Conservation (phyloP, 1,140 invertebrate genomes). For the Ctenoplectra terminalis region DNA sequence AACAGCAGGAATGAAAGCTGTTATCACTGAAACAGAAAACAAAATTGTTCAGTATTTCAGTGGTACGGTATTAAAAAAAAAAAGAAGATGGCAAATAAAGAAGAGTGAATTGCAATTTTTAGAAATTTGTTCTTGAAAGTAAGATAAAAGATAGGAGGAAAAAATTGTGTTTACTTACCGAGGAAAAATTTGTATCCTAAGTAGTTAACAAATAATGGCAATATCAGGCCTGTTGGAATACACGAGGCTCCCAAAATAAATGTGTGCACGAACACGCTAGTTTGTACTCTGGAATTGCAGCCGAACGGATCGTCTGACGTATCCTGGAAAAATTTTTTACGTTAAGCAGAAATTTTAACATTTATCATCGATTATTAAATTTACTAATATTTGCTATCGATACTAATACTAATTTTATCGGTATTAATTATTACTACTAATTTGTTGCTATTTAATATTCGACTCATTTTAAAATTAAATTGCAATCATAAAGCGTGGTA, state of each 20-base stretch:
- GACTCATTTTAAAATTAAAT: too few relatives aligned
- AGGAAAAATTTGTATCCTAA: slow-evolving; percentile 78
- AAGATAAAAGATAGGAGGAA: background rate
- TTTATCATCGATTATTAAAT: background rate
- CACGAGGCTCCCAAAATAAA: slow-evolving; percentile 77
- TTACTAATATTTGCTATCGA: too few relatives aligned
- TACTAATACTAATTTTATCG: too few relatives aligned
- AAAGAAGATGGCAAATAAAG: too few relatives aligned
- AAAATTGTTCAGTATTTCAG: background rate
- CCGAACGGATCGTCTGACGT: slow-evolving; percentile 30
- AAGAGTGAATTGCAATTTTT: too few relatives aligned
- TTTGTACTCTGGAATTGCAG: slow-evolving; percentile 71
- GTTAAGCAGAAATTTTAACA: background rate
- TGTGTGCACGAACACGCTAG: slow-evolving; percentile 75
- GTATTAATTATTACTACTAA: too few relatives aligned
- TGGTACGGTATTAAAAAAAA: too few relatives aligned
- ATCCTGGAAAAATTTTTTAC: background rate
- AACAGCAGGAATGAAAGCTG: slow-evolving; percentile 76
- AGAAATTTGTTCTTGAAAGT: too few relatives aligned
- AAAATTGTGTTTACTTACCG: slow-evolving; percentile 58
- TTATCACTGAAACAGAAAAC: slow-evolving; percentile 76
- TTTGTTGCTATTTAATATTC: too few relatives aligned
- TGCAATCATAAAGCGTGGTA: too few relatives aligned
- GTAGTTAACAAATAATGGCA: slow-evolving; percentile 77
- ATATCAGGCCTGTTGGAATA: slow-evolving; percentile 76